Percentiles rank a stretch among this genome's conserved stretches.
Conservation (phyloP, 2,113 vertebrate species). For the Nansenia antarctica region DNA sequence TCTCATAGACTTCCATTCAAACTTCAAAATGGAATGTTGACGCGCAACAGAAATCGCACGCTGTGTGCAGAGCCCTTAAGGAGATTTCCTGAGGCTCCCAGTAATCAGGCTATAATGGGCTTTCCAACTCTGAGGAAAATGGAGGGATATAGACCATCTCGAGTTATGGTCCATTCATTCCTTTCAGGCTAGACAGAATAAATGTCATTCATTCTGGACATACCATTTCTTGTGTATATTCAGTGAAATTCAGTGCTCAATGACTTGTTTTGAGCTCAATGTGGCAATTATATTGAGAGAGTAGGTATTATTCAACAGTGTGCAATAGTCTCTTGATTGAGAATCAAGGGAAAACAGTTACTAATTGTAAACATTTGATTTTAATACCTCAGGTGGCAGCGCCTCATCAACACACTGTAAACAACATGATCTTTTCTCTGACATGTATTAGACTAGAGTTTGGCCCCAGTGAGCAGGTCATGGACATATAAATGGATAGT, state of each 20-base stretch:
- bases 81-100: conserved; percentile 28
- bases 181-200: not conserved
- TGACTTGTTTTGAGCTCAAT: not conserved
- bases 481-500: conserved; percentile 32
- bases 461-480: conserved; percentile 29
- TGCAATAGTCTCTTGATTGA: conserved; percentile 24
- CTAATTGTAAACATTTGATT: conserved; percentile 27
- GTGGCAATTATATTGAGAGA: not conserved
- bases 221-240: not conserved
- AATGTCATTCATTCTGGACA: not conserved
- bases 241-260: too few species aligned
- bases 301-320: conserved; percentile 21
- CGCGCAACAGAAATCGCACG: too few species aligned
- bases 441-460: conserved; percentile 28
- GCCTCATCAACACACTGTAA: conserved; percentile 39
- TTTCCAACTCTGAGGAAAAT: too few species aligned
- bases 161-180: not conserved
- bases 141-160: not conserved
- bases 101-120: conserved; percentile 17
- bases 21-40: too few species aligned
- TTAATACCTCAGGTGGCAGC: conserved; percentile 16
- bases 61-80: too few species aligned
- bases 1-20: too few species aligned
- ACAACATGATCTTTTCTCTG: conserved; percentile 15
- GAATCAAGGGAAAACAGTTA: conserved; percentile 13